A percentile compares a stretch with the other conserved stretches of the same genome.
These are phyloP conservation scores for Bombus balteatus DNA, from an alignment of 1,140 invertebrate species.

Conservation along the genomic window DNA sequence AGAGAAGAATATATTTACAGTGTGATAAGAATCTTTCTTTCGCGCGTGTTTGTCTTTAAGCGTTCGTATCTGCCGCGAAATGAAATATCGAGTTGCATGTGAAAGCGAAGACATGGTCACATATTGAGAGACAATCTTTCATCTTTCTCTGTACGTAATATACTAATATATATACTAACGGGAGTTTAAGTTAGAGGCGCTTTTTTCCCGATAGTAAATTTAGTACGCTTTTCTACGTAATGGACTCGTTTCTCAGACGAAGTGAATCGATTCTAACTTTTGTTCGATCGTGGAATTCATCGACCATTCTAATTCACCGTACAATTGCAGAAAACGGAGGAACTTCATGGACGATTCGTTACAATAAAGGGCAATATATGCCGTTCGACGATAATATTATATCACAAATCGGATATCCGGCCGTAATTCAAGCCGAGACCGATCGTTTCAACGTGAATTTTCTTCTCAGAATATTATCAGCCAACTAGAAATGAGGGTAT, in stretches of 20 bases:
- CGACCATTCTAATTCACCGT: background rate
- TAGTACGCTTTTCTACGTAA: no score
- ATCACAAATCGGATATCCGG: constrained; percentile 1
- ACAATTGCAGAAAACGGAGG: background rate
- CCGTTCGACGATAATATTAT: background rate
- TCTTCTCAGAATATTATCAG: constrained; percentile 30
- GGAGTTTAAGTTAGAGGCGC: no score
- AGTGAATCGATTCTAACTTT: background rate
- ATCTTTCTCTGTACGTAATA: background rate
- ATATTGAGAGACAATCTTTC: background rate
- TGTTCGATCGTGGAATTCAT: background rate
- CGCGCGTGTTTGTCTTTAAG: background rate
- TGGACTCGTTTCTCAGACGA: background rate
- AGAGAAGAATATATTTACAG: background rate
- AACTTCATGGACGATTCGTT: background rate
- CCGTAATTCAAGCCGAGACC: constrained; percentile 9
- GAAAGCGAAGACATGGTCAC: background rate
- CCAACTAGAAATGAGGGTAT: constrained; percentile 37
- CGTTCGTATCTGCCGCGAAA: background rate
- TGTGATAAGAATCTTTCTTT: background rate
- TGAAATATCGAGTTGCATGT: background rate
- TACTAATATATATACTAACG: background rate
- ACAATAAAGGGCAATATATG: background rate
- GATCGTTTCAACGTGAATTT: constrained; percentile 26
- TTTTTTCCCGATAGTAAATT: no score